Evolutionary conservation across 2,888 invertebrate genomes (phyloP), one percentile per base, ranked within the genome.

Genomic region (Drosophila sordidula): DNA sequence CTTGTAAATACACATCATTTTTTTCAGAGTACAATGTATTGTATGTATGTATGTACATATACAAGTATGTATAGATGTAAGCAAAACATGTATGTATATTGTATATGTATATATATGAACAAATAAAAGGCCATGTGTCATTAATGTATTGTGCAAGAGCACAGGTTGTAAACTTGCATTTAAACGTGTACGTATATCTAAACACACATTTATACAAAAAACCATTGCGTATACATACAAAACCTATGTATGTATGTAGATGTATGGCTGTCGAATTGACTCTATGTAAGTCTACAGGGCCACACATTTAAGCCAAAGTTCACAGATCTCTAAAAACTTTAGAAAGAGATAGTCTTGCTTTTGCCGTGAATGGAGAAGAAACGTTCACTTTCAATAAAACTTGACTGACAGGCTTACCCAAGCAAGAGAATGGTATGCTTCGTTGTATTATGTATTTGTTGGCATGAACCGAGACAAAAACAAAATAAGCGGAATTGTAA

Each of bases 371-470:
- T 63, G 75, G 78, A 80, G 78, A 81, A 84, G 80, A 86, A 82
- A 82, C 81, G 87, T 82, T 82, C 81, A 82, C 81, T 82, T 82
- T 82, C 81, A 82, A 82, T 82, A 82, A 84, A 82, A 82, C 81
- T 82, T 82, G 81, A 87, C 80, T 82, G 87, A 82, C 81, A 80
- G 87, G 81, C 84, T 81, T 76, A 64, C 56, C 45, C 63, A 26
- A 39, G 18, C 59, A 49, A 82, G 80, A 76, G 77, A 81, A 83
- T 86, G 79, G 79, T 57, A 42, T 16, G 70, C 61, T 63, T 66
- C 52, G 57, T 56, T 54, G 47, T 49, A 52, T 42, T 52, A 18
- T 49, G 36, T 46, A n/a, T 62, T 52, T 52, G 55, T 56, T 70
- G 39, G 61, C 74, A 64, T 65, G 67, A 39, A 68, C 70, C 74